Base-by-base conservation (phyloP, 2,113 vertebrate genomes). In the Podarcis cretensis region DNA sequence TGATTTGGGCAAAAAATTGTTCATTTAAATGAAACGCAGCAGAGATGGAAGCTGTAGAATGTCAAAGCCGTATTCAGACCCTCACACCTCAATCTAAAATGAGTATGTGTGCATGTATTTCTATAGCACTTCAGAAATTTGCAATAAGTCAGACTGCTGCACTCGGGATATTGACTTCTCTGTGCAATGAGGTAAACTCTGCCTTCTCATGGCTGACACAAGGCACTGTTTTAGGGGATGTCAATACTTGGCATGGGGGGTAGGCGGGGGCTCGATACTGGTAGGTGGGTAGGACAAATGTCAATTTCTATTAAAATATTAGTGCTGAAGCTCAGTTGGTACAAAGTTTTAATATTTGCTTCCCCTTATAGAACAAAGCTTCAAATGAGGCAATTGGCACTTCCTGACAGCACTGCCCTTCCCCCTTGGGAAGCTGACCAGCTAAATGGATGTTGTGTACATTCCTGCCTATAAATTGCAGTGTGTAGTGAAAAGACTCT, bases 61-160 rank as follows among this genome's bases (percentile, higher is more conserved):
- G 25, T 73, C 40, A 85, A 85, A 59, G 32, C 77, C 80, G 77
- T 85, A 83, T 82, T 89, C 43, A 85, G 76, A 40, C 30, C 48
- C 81, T n/a, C 63, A 73, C 21, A 12, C 32, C 89, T 89, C 88
- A 83, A 69, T 43, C 32, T 63, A 32, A 43, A 43, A 40, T 27
- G 23, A 81, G 12, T 35, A 65, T 48, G 23, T 35, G 4, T 27
- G 1, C 23, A 5, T 12, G 1, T n/a, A 13, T 35, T 13, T 6
- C 7, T 25, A n/a, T 71, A 2, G 80, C 20, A 5, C 32, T 86
- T 84, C 18, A 89, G 76, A 63, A 76, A 9, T 81, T 66, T n/a
- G n/a, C 86, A 59, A 88, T 68, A 35, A 25, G 66, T 90, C 85
- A 54, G 43, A 84, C 4, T 82, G 20, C 32, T 57, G 54, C 32